A percentile compares a stretch with the other conserved stretches of the same genome.
phyloP scores from a whole-genome alignment of 2,113 vertebrate species.

The Catharus minimus region DNA sequence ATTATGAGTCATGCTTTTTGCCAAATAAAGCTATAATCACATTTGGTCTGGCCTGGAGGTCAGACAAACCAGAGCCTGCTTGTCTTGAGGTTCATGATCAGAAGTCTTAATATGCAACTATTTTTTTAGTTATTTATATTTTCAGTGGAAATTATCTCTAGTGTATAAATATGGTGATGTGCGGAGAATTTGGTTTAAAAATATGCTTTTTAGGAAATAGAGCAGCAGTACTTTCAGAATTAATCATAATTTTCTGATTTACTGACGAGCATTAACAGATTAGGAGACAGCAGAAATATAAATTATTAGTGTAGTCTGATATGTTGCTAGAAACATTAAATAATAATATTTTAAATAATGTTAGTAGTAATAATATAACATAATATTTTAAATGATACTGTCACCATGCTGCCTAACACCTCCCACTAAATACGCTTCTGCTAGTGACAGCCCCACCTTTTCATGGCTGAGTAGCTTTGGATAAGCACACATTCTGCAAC shows the following conservation, averaged over 20 bases:
- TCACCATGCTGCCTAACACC: not conserved
- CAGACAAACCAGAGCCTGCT: not conserved
- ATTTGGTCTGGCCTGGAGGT: not conserved
- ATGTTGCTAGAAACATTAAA: not conserved
- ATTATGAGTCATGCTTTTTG: not conserved
- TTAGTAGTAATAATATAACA: not conserved
- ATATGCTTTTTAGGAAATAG: not conserved
- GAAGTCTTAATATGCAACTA: not conserved
- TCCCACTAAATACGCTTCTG: not conserved
- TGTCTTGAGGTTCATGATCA: not conserved
- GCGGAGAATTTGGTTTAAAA: not conserved
- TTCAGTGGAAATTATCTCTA: not conserved
- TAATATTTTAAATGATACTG: not conserved
- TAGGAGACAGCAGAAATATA: not conserved
- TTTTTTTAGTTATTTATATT: not conserved
- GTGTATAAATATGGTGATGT: not conserved
- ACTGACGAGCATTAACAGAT: not conserved
- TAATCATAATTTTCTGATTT: not conserved
- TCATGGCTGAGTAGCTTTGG: not conserved
- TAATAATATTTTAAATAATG: not conserved
- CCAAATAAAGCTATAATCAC: not conserved
- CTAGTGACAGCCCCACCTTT: not conserved
- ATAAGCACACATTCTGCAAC: not conserved
- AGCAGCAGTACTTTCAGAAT: not conserved
- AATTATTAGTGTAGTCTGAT: not conserved